These are phyloP conservation scores for Zootermopsis nevadensis DNA, from an alignment of 2,888 invertebrate species.

Conservation along the genomic window DNA sequence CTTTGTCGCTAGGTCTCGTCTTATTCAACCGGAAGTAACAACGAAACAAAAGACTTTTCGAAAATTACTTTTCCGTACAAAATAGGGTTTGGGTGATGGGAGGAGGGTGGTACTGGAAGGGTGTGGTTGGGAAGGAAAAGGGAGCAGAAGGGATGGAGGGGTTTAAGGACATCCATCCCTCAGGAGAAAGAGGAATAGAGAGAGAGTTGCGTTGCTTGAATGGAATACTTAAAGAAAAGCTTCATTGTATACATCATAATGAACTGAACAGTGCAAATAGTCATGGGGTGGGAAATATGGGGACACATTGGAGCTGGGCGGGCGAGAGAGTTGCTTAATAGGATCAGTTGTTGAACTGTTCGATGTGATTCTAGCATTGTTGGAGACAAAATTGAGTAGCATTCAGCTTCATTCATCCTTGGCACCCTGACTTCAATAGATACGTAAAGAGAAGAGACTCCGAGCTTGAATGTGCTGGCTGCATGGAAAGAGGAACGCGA, in stretches of 20 bases:
- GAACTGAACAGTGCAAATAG: constrained; percentile 55
- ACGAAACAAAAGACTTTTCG: constrained; percentile 52
- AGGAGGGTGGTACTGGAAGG: constrained; percentile 73
- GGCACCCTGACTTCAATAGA: constrained; percentile 52
- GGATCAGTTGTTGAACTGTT: constrained; percentile 56
- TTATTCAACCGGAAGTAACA: constrained; percentile 51
- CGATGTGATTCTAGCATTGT: constrained; percentile 56
- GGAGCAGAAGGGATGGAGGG: constrained; percentile 36
- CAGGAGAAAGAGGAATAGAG: constrained; percentile 35
- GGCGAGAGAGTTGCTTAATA: constrained; percentile 54
- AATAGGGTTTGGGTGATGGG: constrained; percentile 48
- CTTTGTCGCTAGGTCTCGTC: constrained; percentile 27
- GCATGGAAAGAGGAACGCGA: constrained; percentile 27
- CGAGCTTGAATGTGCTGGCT: constrained; percentile 30
- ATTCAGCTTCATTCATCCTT: constrained; percentile 55
- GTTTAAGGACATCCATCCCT: constrained; percentile 34
- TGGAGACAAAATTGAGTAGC: constrained; percentile 55
- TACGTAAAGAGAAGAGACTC: constrained; percentile 46
- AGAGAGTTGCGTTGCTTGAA: constrained; percentile 46
- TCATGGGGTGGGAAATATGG: constrained; percentile 12
- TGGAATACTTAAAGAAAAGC: constrained; percentile 54
- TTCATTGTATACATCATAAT: constrained; percentile 53
- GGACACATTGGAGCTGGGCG: constrained; percentile 24
- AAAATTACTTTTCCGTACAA: constrained; percentile 53
- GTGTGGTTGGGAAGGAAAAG: constrained; percentile 57